phyloP scores from a whole-genome alignment of 2,113 vertebrate species.

The Aramus guarauna region DNA sequence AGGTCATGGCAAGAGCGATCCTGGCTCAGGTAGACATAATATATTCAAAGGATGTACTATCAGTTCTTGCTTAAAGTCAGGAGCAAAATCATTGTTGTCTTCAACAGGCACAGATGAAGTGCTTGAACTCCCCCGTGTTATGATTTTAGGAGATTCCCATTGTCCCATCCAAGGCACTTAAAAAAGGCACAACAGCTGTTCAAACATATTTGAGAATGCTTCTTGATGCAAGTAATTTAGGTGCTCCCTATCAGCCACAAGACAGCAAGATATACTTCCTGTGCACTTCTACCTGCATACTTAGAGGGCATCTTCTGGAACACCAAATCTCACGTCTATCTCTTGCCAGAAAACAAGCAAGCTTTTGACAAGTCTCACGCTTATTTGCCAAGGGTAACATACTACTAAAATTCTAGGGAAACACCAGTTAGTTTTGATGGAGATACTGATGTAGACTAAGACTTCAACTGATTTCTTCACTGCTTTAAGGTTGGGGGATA shows the following conservation, averaged over 20 bases:
- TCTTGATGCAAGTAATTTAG: not conserved
- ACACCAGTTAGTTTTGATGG: not conserved
- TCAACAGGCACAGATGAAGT: slow-evolving; percentile 36
- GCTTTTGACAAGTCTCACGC: not conserved
- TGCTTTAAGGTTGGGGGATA: not conserved
- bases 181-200: slow-evolving; percentile 46
- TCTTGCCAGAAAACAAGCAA: not conserved
- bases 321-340: not conserved
- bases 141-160: slow-evolving; percentile 27
- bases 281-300: not conserved
- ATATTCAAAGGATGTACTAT: not conserved
- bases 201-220: slow-evolving; percentile 16
- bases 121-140: slow-evolving; percentile 27
- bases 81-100: slow-evolving; percentile 38
- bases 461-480: not conserved
- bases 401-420: not conserved
- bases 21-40: slow-evolving; percentile 23
- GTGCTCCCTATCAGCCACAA: not conserved
- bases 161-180: slow-evolving; percentile 29
- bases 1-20: not conserved
- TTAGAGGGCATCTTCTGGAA: not conserved
- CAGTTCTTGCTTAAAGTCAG: slow-evolving; percentile 48
- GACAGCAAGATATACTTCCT: not conserved
- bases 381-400: not conserved
- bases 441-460: not conserved